These are phyloP conservation scores for Serilophus lunatus DNA, from an alignment of 2,113 vertebrate species.

Conservation along the genomic window DNA sequence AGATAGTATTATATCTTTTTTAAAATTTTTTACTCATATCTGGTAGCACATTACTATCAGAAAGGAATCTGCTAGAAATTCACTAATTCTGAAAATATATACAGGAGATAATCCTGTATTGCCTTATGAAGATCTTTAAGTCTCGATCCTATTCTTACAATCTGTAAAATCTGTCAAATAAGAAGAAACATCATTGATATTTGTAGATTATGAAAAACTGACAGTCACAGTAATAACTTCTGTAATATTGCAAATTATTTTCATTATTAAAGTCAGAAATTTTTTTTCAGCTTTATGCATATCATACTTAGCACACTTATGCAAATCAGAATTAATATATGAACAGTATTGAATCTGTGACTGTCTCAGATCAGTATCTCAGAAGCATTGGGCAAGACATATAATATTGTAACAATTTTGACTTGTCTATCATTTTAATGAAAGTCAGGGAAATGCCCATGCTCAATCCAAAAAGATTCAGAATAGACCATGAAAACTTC, in stretches of 20 bases:
- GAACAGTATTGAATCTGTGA: neutral
- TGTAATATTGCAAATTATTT: neutral
- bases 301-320: neutral
- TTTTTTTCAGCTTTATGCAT: neutral
- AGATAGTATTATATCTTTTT: neutral
- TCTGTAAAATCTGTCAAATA: neutral
- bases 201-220: neutral
- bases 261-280: neutral
- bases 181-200: neutral
- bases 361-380: neutral
- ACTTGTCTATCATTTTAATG: neutral
- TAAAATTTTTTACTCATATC: neutral
- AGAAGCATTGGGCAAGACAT: neutral
- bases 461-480: neutral
- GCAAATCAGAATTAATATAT: neutral
- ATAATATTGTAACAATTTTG: neutral
- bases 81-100: neutral
- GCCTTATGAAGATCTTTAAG: neutral
- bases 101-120: neutral
- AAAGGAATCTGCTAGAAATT: neutral
- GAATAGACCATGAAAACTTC: neutral
- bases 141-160: neutral
- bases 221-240: neutral
- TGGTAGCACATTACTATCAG: neutral
- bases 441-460: neutral